phyloP scores from a whole-genome alignment of 2,113 vertebrate genomes.

The Coreoperca whiteheadi region DNA sequence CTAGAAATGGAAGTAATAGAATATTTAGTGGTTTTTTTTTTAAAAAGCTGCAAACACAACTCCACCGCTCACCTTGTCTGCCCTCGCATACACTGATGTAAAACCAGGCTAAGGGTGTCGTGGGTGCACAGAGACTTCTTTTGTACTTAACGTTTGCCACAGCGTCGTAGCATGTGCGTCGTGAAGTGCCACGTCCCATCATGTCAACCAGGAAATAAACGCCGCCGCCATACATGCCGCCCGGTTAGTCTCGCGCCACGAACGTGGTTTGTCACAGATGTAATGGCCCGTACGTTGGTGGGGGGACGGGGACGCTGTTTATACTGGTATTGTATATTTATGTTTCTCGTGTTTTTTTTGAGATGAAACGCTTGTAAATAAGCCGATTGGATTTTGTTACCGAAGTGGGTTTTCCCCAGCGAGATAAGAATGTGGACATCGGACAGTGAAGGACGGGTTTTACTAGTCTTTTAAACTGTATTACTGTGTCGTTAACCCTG shows the following conservation, averaged over 20 bases:
- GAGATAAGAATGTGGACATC: background rate
- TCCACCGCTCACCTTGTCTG: background rate
- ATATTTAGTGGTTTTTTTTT: conserved; percentile 5
- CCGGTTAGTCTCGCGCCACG: background rate
- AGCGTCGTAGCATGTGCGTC: background rate
- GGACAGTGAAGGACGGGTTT: background rate
- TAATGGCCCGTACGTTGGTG: background rate
- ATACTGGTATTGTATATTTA: background rate
- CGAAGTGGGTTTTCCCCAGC: background rate
- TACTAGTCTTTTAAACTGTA: background rate
- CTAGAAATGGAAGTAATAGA: conserved; percentile 7
- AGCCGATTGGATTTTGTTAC: background rate
- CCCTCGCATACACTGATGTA: background rate
- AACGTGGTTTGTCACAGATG: background rate
- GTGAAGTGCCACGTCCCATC: background rate
- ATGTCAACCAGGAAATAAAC: background rate
- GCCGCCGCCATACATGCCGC: background rate
- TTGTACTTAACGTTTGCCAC: background rate
- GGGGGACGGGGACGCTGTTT: background rate
- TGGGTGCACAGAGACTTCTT: background rate
- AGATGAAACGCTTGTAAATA: conserved; percentile 24
- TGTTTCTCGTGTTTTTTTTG: background rate
- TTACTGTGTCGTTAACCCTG: background rate
- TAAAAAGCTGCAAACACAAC: background rate
- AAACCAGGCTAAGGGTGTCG: background rate